Evolutionary conservation across 1,140 invertebrate species (phyloP).

Genomic region (Pseudomyrmex flavicornis): DNA sequence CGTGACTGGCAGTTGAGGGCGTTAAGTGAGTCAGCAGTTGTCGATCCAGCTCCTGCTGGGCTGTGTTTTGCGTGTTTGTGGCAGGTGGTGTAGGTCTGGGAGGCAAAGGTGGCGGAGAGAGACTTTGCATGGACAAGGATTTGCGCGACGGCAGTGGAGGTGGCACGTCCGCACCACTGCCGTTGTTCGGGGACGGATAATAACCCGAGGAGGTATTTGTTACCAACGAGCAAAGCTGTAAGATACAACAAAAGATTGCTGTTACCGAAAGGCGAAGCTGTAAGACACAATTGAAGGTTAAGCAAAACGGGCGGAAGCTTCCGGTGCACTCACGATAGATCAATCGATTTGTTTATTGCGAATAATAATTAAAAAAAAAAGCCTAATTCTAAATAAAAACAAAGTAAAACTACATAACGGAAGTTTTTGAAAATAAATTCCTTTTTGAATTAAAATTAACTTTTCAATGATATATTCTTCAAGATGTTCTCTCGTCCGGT

Average conservation of each 20-base stretch:
- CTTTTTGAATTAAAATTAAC: too few relatives aligned
- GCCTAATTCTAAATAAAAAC: conserved; percentile 4
- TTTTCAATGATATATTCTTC: too few relatives aligned
- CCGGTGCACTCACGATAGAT: conserved; percentile 53
- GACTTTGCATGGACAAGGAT: conserved; percentile 84
- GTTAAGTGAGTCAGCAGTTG: conserved; percentile 86
- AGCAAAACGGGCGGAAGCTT: conserved; percentile 70
- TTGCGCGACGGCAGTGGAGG: conserved; percentile 88
- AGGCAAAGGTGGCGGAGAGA: conserved; percentile 84
- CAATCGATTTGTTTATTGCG: background rate
- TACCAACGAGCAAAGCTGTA: conserved; percentile 86
- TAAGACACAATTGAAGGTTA: conserved; percentile 84
- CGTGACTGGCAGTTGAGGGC: conserved; percentile 84
- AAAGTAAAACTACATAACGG: background rate
- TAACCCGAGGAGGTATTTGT: conserved; percentile 83
- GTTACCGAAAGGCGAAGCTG: conserved; percentile 85
- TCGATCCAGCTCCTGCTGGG: conserved; percentile 83
- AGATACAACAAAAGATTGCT: conserved; percentile 84
- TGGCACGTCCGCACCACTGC: conserved; percentile 82
- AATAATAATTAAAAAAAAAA: background rate
- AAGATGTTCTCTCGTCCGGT: background rate
- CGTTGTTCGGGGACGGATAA: conserved; percentile 80
- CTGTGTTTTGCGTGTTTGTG: conserved; percentile 82
- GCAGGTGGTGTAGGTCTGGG: conserved; percentile 80
- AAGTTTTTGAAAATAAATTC: too few relatives aligned